Evolutionary conservation across 2,888 invertebrate species (phyloP).

Genomic region (Ectemnius cavifrons): DNA sequence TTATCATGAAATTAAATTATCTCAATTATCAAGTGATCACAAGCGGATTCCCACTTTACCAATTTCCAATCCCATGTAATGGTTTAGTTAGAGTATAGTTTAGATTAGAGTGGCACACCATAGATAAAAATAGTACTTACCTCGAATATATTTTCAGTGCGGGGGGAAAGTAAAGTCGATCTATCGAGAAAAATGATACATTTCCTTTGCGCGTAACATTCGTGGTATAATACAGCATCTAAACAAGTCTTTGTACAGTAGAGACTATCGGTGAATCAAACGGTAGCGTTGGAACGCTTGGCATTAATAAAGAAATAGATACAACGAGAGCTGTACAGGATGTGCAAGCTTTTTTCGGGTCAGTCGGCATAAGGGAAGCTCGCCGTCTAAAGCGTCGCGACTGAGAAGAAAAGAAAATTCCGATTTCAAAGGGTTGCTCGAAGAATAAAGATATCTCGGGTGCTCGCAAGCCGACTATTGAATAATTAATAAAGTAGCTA

Average conservation of each 20-base stretch:
- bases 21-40: constrained; percentile 21
- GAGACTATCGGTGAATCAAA: constrained; percentile 3
- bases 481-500: constrained; percentile 27
- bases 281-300: constrained; percentile 8
- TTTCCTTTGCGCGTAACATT: constrained; percentile 29
- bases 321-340: constrained; percentile 24
- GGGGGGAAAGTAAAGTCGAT: constrained; percentile 7
- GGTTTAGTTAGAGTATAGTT: too few relatives aligned
- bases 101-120: too few relatives aligned
- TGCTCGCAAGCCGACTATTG: constrained; percentile 21
- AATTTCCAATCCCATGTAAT: too few relatives aligned
- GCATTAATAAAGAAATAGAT: constrained; percentile 28
- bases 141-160: too few relatives aligned
- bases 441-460: neutral
- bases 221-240: constrained; percentile 32
- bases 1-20: constrained; percentile 51
- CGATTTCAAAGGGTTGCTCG: neutral
- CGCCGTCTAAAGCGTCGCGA: constrained; percentile 10
- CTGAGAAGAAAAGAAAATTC: constrained; percentile 10
- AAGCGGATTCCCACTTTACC: neutral
- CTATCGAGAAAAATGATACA: constrained; percentile 40
- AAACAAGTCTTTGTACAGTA: constrained; percentile 20
- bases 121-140: too few relatives aligned
- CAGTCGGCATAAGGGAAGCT: constrained; percentile 18
- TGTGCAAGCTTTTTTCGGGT: constrained; percentile 24